Conservation (phyloP, 1,140 invertebrate species). For the Achatina immaculata region DNA sequence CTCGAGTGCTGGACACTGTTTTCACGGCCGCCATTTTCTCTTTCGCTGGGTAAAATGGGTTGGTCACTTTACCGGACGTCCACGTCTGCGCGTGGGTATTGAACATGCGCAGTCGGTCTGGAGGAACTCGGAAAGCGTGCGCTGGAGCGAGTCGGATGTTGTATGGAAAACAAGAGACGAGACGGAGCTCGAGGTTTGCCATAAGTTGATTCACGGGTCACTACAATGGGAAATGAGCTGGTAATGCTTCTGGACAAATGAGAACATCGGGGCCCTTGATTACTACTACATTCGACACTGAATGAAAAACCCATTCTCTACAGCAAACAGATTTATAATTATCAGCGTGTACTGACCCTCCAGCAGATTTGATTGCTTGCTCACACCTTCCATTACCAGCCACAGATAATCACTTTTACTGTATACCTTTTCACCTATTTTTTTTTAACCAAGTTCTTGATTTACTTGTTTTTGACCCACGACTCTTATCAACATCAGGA, state of each 20-base stretch:
- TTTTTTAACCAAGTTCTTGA: no score
- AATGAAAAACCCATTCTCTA: not conserved
- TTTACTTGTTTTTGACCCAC: no score
- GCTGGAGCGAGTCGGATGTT: constrained; percentile 1
- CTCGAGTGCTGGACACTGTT: not conserved
- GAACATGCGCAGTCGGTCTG: not conserved
- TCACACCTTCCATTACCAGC: no score
- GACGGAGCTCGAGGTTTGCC: not conserved
- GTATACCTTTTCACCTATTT: no score
- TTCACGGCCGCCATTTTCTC: not conserved
- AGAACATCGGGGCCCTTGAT: not conserved
- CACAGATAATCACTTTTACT: no score
- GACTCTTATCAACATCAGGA: no score
- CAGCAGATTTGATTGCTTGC: no score
- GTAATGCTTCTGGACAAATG: constrained; percentile 1
- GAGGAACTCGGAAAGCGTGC: not conserved
- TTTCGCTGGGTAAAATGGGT: not conserved
- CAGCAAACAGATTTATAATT: not conserved
- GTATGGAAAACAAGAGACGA: not conserved
- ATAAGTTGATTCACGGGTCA: constrained; percentile 1
- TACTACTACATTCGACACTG: not conserved
- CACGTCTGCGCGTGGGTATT: constrained; percentile 15
- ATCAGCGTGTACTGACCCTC: not conserved
- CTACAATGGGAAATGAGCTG: not conserved
- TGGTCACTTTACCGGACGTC: constrained; percentile 18